A percentile compares a stretch with the other conserved stretches of the same genome.
Evolutionary conservation across 2,113 vertebrate genomes (phyloP).

Genomic region (Pterocles orientalis): DNA sequence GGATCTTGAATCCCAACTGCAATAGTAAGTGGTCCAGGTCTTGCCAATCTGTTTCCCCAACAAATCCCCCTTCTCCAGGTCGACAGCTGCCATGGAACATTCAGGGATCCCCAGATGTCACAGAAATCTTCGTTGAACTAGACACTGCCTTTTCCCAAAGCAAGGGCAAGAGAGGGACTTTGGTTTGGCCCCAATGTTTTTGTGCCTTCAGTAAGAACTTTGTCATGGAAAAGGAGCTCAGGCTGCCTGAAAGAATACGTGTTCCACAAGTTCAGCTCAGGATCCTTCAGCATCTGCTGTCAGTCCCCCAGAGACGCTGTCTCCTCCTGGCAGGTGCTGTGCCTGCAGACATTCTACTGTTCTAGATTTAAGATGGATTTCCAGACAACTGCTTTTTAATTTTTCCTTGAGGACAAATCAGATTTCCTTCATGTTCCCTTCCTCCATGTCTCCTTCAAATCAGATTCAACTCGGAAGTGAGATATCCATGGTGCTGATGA

Average conservation of each 20-base stretch:
- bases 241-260: neutral
- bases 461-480: neutral
- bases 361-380: constrained; percentile 25
- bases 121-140: neutral
- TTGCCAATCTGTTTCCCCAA: neutral
- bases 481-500: accelerated
- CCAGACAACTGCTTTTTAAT: neutral
- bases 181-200: neutral
- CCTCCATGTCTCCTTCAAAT: neutral
- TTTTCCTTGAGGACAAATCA: neutral
- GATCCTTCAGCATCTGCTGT: neutral
- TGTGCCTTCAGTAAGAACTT: neutral
- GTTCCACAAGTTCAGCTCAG: neutral
- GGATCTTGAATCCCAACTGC: neutral
- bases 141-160: neutral
- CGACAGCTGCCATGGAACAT: accelerated
- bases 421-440: neutral
- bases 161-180: neutral
- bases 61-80: neutral
- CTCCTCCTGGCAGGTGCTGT: constrained; percentile 9
- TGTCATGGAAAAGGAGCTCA: neutral
- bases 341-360: constrained; percentile 20
- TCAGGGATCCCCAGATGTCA: neutral
- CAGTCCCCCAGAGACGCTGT: neutral
- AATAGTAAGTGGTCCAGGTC: neutral